phyloP scores from a whole-genome alignment of 2,797 vertebrate species.

The Poeciliopsis gracilis region DNA sequence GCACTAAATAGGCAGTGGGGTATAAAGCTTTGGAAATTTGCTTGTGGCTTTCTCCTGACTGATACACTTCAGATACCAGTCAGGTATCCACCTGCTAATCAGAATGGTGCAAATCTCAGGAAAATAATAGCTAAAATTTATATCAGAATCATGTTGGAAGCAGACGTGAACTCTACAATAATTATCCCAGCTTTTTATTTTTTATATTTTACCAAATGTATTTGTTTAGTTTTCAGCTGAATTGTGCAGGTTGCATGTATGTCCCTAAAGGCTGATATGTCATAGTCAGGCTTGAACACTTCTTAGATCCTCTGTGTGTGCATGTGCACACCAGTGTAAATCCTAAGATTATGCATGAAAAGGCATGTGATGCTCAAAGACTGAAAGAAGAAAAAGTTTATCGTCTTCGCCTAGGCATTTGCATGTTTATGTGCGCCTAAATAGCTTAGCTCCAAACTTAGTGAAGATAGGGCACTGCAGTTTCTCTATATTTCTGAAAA shows the following conservation, averaged over 20 bases:
- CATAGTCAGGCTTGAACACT: neutral
- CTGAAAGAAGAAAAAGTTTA: slow-evolving; percentile 64
- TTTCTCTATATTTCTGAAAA: slow-evolving; percentile 77
- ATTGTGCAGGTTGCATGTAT: neutral
- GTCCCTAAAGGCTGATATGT: neutral
- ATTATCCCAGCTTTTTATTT: neutral
- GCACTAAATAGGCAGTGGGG: neutral
- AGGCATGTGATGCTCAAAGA: slow-evolving; percentile 59
- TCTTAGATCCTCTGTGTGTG: slow-evolving; percentile 14
- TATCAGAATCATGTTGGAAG: neutral
- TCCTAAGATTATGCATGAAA: slow-evolving; percentile 41
- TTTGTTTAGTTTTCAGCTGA: neutral
- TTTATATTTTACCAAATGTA: neutral
- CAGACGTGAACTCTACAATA: neutral
- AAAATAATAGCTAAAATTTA: neutral
- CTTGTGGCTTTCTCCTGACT: neutral
- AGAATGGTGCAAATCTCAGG: neutral
- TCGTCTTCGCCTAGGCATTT: slow-evolving; percentile 64
- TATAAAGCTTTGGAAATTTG: neutral
- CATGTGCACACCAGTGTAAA: slow-evolving; percentile 15
- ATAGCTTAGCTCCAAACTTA: slow-evolving; percentile 73
- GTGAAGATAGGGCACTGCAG: slow-evolving; percentile 75
- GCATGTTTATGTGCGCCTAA: slow-evolving; percentile 75
- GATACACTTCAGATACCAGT: neutral
- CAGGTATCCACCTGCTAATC: neutral